phyloP scores from a whole-genome alignment of 2,113 vertebrate genomes.

The Esox niger region DNA sequence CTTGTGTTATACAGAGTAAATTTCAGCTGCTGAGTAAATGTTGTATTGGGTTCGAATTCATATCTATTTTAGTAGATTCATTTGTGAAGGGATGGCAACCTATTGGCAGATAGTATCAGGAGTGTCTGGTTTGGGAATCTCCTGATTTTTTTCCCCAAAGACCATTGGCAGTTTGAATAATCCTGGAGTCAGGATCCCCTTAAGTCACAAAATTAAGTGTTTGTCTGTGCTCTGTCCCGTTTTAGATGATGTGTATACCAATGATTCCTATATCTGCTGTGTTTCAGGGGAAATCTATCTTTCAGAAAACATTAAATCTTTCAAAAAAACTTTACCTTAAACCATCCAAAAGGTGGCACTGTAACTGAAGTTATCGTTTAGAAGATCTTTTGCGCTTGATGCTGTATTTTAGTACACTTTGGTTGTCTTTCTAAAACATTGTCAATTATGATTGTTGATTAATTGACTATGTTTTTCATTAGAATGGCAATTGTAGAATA shows the following conservation, averaged over 20 bases:
- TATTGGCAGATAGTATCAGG: neutral
- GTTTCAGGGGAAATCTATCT: constrained; percentile 18
- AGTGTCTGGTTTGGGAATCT: neutral
- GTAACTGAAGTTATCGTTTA: constrained; percentile 36
- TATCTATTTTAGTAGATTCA: too few species aligned
- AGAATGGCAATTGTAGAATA: too few species aligned
- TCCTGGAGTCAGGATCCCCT: constrained; percentile 14
- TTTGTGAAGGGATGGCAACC: too few species aligned
- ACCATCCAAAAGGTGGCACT: constrained; percentile 62
- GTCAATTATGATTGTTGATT: too few species aligned
- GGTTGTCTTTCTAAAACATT: too few species aligned
- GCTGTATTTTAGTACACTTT: too few species aligned
- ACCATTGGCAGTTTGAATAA: constrained; percentile 13
- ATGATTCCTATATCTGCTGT: constrained; percentile 43
- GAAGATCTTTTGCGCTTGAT: too few species aligned
- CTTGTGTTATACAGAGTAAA: neutral
- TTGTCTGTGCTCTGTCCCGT: neutral
- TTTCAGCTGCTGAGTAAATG: neutral
- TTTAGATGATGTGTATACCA: constrained; percentile 38
- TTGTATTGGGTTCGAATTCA: neutral
- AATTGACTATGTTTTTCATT: too few species aligned
- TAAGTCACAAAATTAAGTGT: constrained; percentile 17
- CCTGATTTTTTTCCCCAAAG: too few species aligned
- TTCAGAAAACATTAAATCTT: neutral
- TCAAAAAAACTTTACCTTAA: neutral